Conservation (phyloP, 1,140 invertebrate genomes). For the Lutraria rhynchaena region DNA sequence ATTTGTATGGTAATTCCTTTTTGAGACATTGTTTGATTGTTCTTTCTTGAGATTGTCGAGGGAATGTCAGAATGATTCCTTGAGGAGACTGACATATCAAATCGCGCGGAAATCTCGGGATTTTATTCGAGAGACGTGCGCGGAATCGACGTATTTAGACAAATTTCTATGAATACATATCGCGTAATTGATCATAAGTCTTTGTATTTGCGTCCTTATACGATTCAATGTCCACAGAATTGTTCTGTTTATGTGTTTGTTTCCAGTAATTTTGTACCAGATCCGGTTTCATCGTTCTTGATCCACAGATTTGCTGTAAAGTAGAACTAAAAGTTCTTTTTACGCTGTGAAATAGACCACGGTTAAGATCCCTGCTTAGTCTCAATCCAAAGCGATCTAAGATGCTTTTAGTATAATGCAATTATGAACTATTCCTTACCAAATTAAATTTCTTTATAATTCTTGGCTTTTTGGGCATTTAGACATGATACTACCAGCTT, state of each 20-base stretch:
- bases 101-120: conserved; percentile 56
- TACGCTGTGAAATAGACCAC: conserved; percentile 22
- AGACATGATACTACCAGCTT: conserved; percentile 52
- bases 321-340: conserved; percentile 54
- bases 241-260: conserved; percentile 23
- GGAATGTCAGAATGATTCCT: conserved; percentile 48
- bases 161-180: conserved; percentile 61
- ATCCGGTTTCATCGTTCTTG: conserved; percentile 46
- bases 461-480: conserved; percentile 54
- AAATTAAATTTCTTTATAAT: conserved; percentile 65
- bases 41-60: conserved; percentile 22
- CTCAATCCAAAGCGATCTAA: conserved; percentile 40
- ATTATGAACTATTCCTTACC: conserved; percentile 61
- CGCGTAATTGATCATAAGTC: conserved; percentile 58
- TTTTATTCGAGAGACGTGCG: conserved; percentile 40
- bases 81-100: conserved; percentile 38
- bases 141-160: conserved; percentile 49
- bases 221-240: conserved; percentile 27
- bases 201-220: conserved; percentile 22
- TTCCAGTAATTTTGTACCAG: conserved; percentile 52
- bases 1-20: conserved; percentile 62
- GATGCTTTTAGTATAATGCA: conserved; percentile 54
- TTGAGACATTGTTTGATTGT: conserved; percentile 29
- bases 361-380: conserved; percentile 37
- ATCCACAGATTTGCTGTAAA: conserved; percentile 50